These are phyloP conservation scores for Enoplolaimus lenunculus DNA, from an alignment of 2,888 invertebrate species.

Conservation along the genomic window DNA sequence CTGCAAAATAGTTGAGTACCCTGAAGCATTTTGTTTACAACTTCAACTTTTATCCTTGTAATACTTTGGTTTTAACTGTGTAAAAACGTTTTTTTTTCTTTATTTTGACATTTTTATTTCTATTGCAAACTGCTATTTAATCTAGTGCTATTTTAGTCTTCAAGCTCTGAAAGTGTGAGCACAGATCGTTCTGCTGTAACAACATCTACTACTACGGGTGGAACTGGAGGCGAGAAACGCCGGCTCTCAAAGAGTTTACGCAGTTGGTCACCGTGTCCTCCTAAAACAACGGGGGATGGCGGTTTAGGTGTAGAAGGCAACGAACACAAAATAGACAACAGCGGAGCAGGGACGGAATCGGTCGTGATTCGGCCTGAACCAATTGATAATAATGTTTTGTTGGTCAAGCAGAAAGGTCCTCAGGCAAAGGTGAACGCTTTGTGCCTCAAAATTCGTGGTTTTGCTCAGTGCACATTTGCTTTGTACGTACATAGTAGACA, in stretches of 20 bases:
- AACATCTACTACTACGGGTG: not conserved
- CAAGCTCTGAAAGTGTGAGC: not conserved
- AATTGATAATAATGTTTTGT: constrained; percentile 60
- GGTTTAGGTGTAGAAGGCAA: too few relatives aligned
- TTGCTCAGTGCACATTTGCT: not conserved
- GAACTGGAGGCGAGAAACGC: constrained; percentile 7
- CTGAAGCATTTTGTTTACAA: too few relatives aligned
- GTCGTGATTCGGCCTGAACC: constrained; percentile 59
- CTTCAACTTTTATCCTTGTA: too few relatives aligned
- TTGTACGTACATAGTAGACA: not conserved
- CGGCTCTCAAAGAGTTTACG: not conserved
- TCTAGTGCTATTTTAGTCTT: not conserved
- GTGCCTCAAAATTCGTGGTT: not conserved
- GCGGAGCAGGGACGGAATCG: not conserved
- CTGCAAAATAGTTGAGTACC: too few relatives aligned
- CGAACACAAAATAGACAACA: not conserved
- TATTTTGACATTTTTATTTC: too few relatives aligned
- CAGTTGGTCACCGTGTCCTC: constrained; percentile 22
- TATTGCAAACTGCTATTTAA: too few relatives aligned
- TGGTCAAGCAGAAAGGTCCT: constrained; percentile 50
- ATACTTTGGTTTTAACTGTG: too few relatives aligned
- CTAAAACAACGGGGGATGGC: not conserved
- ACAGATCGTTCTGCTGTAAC: too few relatives aligned
- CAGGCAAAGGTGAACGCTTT: not conserved
- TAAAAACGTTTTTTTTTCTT: too few relatives aligned